A percentile compares a stretch with the other conserved stretches of the same genome.
phyloP scores from a whole-genome alignment of 2,888 invertebrate species.

The Nebria salina region DNA sequence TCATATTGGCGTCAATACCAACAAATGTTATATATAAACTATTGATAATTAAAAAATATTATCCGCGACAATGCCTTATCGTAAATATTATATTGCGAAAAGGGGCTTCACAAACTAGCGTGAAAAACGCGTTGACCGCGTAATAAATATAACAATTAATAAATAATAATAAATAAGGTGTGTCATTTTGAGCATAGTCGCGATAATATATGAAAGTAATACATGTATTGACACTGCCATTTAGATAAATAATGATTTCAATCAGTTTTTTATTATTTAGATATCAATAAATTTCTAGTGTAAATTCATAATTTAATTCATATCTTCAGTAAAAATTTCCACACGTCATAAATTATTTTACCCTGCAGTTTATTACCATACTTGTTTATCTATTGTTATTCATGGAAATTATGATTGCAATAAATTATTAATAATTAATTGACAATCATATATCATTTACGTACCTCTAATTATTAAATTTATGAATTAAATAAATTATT shows the following conservation, averaged over 20 bases:
- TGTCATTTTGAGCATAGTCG: background rate
- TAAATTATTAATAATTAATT: slow-evolving; percentile 21
- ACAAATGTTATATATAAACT: background rate
- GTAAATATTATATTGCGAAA: background rate
- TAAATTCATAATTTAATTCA: slow-evolving; percentile 1
- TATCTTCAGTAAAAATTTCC: slow-evolving; percentile 4
- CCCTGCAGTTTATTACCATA: slow-evolving; percentile 15
- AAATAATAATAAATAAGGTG: background rate
- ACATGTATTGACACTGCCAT: background rate
- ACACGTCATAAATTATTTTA: slow-evolving; percentile 20
- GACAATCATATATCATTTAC: slow-evolving; percentile 3
- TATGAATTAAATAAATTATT: slow-evolving; percentile 17
- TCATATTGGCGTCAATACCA: background rate
- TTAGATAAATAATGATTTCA: background rate
- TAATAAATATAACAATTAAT: background rate
- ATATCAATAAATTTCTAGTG: background rate
- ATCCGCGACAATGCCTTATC: background rate
- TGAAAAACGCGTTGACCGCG: background rate
- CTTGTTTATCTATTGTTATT: slow-evolving; percentile 19
- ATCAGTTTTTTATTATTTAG: background rate
- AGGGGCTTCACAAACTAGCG: background rate
- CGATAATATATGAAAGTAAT: background rate
- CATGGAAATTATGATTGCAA: slow-evolving; percentile 15
- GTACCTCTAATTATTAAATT: slow-evolving; percentile 9
- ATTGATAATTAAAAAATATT: background rate